These are phyloP conservation scores for Colletes latitarsis DNA, from an alignment of 1,140 invertebrate species.

Conservation along the genomic window DNA sequence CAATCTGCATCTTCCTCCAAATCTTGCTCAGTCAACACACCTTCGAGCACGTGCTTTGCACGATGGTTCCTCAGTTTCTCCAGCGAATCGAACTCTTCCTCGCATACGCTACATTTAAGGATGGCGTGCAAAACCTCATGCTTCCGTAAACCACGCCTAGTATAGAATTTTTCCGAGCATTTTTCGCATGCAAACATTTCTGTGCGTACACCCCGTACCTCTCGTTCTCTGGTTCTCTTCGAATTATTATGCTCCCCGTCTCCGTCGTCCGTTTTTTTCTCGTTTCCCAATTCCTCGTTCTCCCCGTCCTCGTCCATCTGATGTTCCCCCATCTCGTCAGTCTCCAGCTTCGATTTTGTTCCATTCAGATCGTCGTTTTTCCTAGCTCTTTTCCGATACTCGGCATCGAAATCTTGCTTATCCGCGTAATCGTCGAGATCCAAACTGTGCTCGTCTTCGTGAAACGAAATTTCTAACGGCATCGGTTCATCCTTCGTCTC, in stretches of 20 bases:
- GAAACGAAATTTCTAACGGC: slow-evolving; percentile 69
- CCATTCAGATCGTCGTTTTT: slow-evolving; percentile 13
- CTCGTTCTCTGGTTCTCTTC: slow-evolving; percentile 37
- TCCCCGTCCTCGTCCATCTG: not conserved
- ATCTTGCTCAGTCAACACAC: slow-evolving; percentile 72
- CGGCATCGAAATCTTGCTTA: slow-evolving; percentile 47
- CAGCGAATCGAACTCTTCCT: slow-evolving; percentile 70
- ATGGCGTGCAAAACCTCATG: slow-evolving; percentile 59
- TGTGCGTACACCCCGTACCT: not conserved
- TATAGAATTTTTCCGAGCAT: slow-evolving; percentile 66
- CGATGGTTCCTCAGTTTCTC: slow-evolving; percentile 72
- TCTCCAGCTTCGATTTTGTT: not conserved
- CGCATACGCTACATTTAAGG: slow-evolving; percentile 72
- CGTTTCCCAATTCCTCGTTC: not conserved
- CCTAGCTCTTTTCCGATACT: slow-evolving; percentile 33
- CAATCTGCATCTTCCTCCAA: slow-evolving; percentile 63
- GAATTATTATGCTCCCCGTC: slow-evolving; percentile 33
- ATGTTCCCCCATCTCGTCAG: not conserved
- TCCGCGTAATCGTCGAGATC: slow-evolving; percentile 65
- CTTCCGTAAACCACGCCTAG: slow-evolving; percentile 64
- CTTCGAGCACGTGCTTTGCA: slow-evolving; percentile 74
- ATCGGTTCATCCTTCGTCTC: slow-evolving; percentile 60
- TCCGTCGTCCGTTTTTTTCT: not conserved
- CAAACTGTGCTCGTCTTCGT: slow-evolving; percentile 69
- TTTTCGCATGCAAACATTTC: slow-evolving; percentile 63